A percentile compares a stretch with the other conserved stretches of the same genome.
Evolutionary conservation across 2,113 vertebrate species (phyloP).

Genomic region (Alosa alosa): DNA sequence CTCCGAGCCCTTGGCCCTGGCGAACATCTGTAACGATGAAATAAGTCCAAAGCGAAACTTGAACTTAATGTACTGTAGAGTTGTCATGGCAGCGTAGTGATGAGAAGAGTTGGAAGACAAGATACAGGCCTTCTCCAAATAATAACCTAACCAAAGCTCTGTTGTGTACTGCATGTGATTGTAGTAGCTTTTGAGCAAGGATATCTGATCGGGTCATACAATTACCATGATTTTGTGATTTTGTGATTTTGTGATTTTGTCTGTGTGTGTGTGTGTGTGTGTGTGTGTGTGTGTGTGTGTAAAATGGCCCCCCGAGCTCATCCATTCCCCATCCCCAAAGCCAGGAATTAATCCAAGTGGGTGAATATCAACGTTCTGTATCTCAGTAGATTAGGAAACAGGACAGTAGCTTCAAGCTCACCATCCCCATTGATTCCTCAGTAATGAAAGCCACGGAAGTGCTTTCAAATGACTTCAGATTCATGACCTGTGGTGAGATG

Average conservation of each 20-base stretch:
- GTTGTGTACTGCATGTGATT: background rate
- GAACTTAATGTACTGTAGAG: no score
- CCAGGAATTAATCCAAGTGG: no score
- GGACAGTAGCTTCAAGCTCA: background rate
- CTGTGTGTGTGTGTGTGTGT: conserved; percentile 18
- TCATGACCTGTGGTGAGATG: background rate
- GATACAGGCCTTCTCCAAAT: background rate
- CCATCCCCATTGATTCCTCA: background rate
- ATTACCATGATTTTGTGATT: background rate
- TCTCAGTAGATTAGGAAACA: background rate
- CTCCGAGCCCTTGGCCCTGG: no score
- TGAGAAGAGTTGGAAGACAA: background rate
- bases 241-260: conserved; percentile 8
- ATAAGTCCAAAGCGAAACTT: no score
- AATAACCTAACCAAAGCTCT: background rate
- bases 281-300: background rate
- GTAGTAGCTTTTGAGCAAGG: background rate
- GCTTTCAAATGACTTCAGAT: background rate
- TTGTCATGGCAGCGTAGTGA: background rate
- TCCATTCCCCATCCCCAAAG: no score
- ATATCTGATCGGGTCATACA: background rate
- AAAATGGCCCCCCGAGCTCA: background rate
- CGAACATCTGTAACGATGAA: no score
- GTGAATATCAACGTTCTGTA: background rate
- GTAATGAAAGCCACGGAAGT: background rate